A percentile compares a stretch with the other conserved stretches of the same genome.
Conservation (phyloP, 2,113 vertebrate genomes). For the Proterorhinus semilunaris region DNA sequence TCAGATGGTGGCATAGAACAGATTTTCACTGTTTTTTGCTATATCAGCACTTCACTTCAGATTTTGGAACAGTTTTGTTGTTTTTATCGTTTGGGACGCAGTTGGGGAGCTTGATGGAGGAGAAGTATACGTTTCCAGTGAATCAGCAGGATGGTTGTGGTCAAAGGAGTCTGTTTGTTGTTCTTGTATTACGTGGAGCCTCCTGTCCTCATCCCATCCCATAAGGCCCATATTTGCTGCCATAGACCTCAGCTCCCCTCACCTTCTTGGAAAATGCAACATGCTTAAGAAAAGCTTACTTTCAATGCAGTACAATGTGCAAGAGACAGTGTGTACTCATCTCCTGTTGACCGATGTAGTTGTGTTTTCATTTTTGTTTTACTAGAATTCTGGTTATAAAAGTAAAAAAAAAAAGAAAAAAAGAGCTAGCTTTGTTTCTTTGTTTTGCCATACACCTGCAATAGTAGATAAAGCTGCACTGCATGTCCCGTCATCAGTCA, state of each 20-base stretch:
- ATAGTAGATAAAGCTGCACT: conserved; percentile 46
- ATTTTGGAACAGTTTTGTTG: conserved; percentile 5
- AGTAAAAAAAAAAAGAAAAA: conserved; percentile 19
- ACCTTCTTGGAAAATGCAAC: no score
- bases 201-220: no score
- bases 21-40: background rate
- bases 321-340: no score
- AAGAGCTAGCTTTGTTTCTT: conserved; percentile 13
- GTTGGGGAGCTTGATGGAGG: background rate
- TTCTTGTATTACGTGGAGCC: no score
- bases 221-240: background rate
- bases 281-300: no score
- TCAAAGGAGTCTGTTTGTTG: background rate
- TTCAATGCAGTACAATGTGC: no score
- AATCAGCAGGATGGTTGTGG: background rate
- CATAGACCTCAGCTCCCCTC: no score
- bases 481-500: conserved; percentile 61
- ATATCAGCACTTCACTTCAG: conserved; percentile 21
- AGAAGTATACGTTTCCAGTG: background rate
- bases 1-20: conserved; percentile 2
- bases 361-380: background rate
- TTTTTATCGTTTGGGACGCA: background rate
- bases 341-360: background rate
- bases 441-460: conserved; percentile 46
- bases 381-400: conserved; percentile 6